These are phyloP conservation scores for Chloroceryle amazona DNA, from an alignment of 2,797 vertebrate species.

Conservation along the genomic window DNA sequence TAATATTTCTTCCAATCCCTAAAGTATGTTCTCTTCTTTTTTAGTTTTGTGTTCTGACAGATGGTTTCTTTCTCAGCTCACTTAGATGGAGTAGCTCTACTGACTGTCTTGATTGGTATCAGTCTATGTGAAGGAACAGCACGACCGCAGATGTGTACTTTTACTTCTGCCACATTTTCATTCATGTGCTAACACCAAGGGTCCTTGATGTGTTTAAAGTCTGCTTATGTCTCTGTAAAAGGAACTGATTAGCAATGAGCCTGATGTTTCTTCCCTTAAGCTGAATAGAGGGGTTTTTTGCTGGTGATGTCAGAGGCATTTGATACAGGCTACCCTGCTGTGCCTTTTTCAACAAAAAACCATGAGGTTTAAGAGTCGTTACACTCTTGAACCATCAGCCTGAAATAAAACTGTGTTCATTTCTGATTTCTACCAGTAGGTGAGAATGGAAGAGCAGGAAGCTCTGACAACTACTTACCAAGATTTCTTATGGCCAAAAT, in stretches of 20 bases:
- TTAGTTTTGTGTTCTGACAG: neutral
- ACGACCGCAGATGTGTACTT: neutral
- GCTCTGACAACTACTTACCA: neutral
- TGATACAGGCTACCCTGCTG: neutral
- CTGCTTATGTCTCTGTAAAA: neutral
- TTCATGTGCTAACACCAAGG: neutral
- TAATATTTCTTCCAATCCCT: slow-evolving; percentile 22
- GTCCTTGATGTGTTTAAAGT: neutral
- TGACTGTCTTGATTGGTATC: neutral
- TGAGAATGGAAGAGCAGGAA: neutral
- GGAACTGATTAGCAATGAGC: neutral
- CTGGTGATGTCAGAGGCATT: neutral
- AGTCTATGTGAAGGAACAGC: neutral
- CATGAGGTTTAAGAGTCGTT: neutral
- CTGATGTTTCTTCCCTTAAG: neutral
- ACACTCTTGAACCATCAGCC: neutral
- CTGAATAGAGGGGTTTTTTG: neutral
- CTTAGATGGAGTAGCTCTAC: neutral
- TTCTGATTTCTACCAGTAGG: neutral
- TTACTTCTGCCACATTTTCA: neutral
- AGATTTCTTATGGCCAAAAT: neutral
- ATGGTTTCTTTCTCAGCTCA: neutral
- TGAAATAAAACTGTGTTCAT: neutral
- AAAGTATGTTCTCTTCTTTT: neutral
- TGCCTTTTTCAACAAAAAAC: neutral